Evolutionary conservation across 1,140 invertebrate genomes (phyloP).

Genomic region (Calliopsis andreniformis): DNA sequence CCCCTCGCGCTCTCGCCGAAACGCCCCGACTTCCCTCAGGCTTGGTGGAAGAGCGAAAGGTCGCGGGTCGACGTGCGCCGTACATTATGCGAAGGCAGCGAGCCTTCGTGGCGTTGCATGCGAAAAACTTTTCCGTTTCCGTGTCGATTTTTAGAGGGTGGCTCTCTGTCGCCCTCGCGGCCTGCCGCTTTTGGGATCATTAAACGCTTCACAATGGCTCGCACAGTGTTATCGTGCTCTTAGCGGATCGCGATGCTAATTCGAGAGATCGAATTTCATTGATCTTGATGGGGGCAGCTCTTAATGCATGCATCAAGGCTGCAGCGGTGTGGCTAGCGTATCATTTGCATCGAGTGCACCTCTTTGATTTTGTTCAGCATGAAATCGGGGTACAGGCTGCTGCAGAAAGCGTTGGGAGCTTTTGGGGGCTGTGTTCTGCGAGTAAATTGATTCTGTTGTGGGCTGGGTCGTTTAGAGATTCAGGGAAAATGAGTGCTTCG

Average conservation of each 20-base stretch:
- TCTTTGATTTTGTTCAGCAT: background rate
- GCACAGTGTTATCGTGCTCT: background rate
- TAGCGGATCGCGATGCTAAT: background rate
- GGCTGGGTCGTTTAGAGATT: too few species aligned
- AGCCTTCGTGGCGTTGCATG: constrained; percentile 3
- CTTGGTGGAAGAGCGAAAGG: constrained; percentile 37
- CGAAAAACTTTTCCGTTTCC: constrained; percentile 24
- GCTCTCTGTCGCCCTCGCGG: background rate
- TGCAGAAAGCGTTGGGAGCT: too few species aligned
- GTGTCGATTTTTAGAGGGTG: background rate
- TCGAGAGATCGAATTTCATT: background rate
- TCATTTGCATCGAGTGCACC: background rate
- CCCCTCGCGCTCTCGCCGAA: too few species aligned
- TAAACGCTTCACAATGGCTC: constrained; percentile 5
- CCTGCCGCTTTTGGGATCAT: background rate
- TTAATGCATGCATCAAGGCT: constrained; percentile 27
- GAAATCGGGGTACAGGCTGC: background rate
- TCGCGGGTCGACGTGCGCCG: constrained; percentile 33
- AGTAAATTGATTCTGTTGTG: too few species aligned
- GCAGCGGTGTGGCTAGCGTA: constrained; percentile 1
- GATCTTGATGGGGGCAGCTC: too few species aligned
- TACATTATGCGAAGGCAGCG: constrained; percentile 46
- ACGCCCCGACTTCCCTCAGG: background rate
- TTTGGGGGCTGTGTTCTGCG: too few species aligned
- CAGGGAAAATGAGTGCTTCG: too few species aligned